phyloP scores from a whole-genome alignment of 2,888 invertebrate genomes.

The Orthosia gothica region DNA sequence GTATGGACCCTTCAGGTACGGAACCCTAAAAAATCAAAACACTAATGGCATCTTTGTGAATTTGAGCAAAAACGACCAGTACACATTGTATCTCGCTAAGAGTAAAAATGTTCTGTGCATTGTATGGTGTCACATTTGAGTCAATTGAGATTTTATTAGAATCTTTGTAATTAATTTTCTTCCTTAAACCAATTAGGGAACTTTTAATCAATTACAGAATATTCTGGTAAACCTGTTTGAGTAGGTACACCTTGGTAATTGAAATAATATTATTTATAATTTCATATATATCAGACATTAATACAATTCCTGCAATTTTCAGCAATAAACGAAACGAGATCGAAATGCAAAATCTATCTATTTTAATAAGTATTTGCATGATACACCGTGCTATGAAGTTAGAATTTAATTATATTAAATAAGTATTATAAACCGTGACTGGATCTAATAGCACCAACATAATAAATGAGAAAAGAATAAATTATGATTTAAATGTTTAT shows the following conservation, averaged over 20 bases:
- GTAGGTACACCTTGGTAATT: neutral
- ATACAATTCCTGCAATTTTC: conserved; percentile 9
- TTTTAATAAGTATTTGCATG: conserved; percentile 1
- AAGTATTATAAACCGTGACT: conserved; percentile 30
- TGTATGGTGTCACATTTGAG: neutral
- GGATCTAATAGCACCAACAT: conserved; percentile 36
- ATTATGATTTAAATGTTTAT: conserved; percentile 12
- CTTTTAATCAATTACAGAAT: conserved; percentile 20
- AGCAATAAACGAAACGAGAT: conserved; percentile 14
- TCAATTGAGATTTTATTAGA: neutral
- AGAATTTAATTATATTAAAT: conserved; percentile 33
- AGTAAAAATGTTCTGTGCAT: no score
- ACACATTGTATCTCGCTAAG: no score
- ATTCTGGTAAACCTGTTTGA: neutral
- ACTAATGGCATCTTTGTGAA: neutral
- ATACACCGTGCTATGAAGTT: neutral
- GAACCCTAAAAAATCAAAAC: neutral
- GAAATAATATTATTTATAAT: conserved; percentile 1
- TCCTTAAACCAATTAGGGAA: neutral
- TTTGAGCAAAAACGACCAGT: neutral
- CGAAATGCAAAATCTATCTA: conserved; percentile 4
- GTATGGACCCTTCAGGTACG: no score
- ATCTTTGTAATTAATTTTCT: neutral
- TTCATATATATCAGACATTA: neutral
- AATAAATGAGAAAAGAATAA: conserved; percentile 13